Percentiles rank a stretch among this genome's conserved stretches.
Conservation (phyloP, 2,797 vertebrate genomes). For the Intellagama lesueurii region DNA sequence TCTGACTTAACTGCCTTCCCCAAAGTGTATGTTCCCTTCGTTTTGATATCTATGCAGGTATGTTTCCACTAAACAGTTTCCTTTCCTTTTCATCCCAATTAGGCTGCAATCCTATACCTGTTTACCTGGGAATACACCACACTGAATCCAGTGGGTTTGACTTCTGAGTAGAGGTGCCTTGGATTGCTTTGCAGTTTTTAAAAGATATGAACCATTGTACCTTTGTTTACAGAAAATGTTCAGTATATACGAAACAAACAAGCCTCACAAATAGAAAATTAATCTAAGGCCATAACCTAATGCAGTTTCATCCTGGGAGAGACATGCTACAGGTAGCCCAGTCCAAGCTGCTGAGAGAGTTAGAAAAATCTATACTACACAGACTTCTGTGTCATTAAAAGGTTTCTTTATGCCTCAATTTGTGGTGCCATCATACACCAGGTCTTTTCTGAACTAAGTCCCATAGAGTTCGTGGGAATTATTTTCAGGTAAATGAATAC, state of each 20-base stretch:
- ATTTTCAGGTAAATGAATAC: neutral
- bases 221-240: neutral
- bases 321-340: neutral
- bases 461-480: neutral
- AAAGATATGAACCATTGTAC: neutral
- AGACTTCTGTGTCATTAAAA: neutral
- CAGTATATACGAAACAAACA: neutral
- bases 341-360: neutral
- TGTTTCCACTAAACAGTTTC: neutral
- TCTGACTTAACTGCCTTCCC: neutral
- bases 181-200: neutral
- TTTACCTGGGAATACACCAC: neutral
- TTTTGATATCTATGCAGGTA: neutral
- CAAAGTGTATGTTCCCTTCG: neutral
- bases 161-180: neutral
- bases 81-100: neutral
- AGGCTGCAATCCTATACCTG: neutral
- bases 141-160: neutral
- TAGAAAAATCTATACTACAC: neutral
- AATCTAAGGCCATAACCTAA: neutral
- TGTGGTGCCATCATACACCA: neutral
- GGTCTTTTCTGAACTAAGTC: neutral
- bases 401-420: neutral
- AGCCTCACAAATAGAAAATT: neutral
- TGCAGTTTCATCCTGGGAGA: neutral